These are phyloP conservation scores for Lepidiolamprologus cunningtoni DNA, from an alignment of 2,113 vertebrate genomes.

Conservation along the genomic window DNA sequence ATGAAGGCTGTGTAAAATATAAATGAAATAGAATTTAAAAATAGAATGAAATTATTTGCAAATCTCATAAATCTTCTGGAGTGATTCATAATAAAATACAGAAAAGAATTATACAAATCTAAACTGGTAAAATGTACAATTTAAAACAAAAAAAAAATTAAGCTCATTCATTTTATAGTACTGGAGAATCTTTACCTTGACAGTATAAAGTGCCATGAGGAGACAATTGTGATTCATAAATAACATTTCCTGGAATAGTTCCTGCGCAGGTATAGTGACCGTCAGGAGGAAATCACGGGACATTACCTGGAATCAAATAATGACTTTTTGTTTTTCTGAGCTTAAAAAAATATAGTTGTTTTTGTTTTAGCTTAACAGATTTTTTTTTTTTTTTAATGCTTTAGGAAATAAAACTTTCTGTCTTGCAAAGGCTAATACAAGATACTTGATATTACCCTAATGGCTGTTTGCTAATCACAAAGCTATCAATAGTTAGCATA, in stretches of 20 bases:
- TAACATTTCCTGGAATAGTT: neutral
- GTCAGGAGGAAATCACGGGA: neutral
- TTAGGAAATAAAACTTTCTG: neutral
- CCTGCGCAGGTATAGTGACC: neutral
- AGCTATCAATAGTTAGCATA: neutral
- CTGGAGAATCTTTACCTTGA: neutral
- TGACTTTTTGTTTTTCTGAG: neutral
- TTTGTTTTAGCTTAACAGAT: neutral
- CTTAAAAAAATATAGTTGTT: neutral
- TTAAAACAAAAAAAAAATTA: neutral
- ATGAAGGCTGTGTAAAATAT: neutral
- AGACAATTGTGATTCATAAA: neutral
- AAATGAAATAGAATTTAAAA: neutral
- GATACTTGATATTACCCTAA: neutral
- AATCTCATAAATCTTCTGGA: neutral
- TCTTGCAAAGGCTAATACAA: neutral
- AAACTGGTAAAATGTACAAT: neutral
- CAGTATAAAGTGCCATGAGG: neutral
- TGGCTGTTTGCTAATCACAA: neutral
- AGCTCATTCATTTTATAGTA: neutral
- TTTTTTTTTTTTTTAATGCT: neutral
- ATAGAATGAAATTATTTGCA: neutral
- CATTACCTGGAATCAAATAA: neutral
- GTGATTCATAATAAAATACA: neutral
- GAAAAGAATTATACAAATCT: neutral